phyloP scores from a whole-genome alignment of 2,113 vertebrate species.

The Microcebus lehilahytsara region DNA sequence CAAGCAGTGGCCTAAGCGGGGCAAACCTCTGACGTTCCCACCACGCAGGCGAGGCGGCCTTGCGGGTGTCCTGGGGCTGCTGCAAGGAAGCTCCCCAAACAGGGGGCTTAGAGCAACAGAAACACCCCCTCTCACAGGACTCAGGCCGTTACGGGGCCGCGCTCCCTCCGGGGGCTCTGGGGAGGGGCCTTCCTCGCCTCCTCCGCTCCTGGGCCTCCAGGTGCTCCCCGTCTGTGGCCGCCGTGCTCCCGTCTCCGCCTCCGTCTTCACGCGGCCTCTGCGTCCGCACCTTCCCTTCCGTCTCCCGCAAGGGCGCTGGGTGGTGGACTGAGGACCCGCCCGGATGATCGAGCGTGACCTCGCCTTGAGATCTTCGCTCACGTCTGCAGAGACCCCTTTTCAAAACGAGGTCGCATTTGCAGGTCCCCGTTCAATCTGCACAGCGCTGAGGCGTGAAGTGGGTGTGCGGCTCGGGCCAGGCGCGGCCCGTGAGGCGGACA shows the following conservation, averaged over 20 bases:
- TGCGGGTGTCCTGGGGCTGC: too few relatives aligned
- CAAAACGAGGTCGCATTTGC: rapidly evolving
- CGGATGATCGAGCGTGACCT: background rate
- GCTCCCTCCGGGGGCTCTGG: background rate
- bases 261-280: background rate
- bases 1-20: rapidly evolving
- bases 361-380: background rate
- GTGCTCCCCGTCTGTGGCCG: too few relatives aligned
- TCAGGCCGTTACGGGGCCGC: rapidly evolving
- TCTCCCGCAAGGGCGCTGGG: background rate
- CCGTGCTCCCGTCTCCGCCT: rapidly evolving
- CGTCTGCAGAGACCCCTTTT: background rate
- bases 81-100: too few relatives aligned
- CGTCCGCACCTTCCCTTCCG: background rate
- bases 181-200: background rate
- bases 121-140: rapidly evolving
- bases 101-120: background rate
- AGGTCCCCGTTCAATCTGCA: background rate
- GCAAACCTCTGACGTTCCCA: rapidly evolving
- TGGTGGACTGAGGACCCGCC: background rate
- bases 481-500: rapidly evolving
- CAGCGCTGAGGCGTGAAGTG: background rate
- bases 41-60: rapidly evolving
- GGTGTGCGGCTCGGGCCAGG: rapidly evolving
- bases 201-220: background rate